Percentiles rank a stretch among this genome's conserved stretches.
Evolutionary conservation across 2,888 invertebrate genomes (phyloP).

Genomic region (Spicauda simplicius): DNA sequence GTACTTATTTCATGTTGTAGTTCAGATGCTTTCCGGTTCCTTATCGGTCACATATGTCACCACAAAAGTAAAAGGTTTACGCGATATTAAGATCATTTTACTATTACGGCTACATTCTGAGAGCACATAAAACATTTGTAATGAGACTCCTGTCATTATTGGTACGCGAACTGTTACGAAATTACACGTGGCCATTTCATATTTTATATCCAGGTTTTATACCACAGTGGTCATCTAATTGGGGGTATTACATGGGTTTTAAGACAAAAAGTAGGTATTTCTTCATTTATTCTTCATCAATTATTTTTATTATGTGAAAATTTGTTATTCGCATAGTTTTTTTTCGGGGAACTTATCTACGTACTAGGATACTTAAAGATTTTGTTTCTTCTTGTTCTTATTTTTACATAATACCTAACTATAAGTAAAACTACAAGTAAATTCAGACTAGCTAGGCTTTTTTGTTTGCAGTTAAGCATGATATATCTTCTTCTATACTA

Average conservation of each 20-base stretch:
- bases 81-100: slow-evolving; percentile 76
- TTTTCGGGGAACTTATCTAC: no score
- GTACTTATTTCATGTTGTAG: slow-evolving; percentile 7
- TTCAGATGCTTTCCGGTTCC: slow-evolving; percentile 41
- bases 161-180: slow-evolving; percentile 18
- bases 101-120: slow-evolving; percentile 75
- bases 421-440: no score
- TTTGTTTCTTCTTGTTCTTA: no score
- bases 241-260: background rate
- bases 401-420: no score
- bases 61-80: slow-evolving; percentile 58
- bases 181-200: slow-evolving; percentile 25
- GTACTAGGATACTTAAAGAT: no score
- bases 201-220: slow-evolving; percentile 20
- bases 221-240: slow-evolving; percentile 12
- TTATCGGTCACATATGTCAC: slow-evolving; percentile 56
- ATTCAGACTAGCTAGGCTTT: background rate
- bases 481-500: no score
- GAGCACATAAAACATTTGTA: slow-evolving; percentile 67
- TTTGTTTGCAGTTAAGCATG: background rate
- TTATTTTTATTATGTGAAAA: no score
- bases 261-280: background rate
- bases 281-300: no score
- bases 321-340: no score
- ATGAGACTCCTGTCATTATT: slow-evolving; percentile 51